Conservation (phyloP, 2,113 vertebrate genomes). For the Morone saxatilis region DNA sequence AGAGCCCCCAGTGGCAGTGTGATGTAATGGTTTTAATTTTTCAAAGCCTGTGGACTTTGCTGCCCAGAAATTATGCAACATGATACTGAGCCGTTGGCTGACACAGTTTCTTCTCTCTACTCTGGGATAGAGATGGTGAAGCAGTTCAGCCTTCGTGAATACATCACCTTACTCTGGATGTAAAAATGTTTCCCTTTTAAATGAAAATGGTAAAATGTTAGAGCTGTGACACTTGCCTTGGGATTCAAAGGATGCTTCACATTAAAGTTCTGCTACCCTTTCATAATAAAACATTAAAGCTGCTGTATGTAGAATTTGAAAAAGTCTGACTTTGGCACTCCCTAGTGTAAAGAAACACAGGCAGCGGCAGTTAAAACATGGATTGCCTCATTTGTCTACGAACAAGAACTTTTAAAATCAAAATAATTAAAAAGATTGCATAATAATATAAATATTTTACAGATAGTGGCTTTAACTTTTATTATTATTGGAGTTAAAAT, state of each 20-base stretch:
- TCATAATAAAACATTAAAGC: background rate
- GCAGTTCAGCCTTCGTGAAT: background rate
- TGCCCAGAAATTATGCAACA: slow-evolving; percentile 26
- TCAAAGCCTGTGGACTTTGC: slow-evolving; percentile 2
- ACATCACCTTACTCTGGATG: background rate
- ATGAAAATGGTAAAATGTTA: background rate
- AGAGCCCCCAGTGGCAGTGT: background rate
- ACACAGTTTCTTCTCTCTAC: slow-evolving; percentile 6
- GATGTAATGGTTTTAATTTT: slow-evolving; percentile 19
- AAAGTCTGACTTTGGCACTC: background rate
- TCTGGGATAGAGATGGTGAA: background rate
- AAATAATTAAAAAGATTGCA: background rate
- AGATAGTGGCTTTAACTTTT: background rate
- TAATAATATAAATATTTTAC: background rate
- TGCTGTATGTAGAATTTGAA: background rate
- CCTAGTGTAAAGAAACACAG: background rate
- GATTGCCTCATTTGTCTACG: too few species aligned
- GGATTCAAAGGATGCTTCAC: too few species aligned
- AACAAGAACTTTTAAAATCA: background rate
- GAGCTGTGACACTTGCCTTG: too few species aligned
- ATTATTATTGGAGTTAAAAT: background rate
- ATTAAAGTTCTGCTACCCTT: background rate
- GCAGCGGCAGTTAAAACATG: background rate
- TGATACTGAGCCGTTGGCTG: background rate
- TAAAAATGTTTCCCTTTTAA: background rate